Conservation (phyloP, 2,888 invertebrate species). For the Ophion ventricosus region DNA sequence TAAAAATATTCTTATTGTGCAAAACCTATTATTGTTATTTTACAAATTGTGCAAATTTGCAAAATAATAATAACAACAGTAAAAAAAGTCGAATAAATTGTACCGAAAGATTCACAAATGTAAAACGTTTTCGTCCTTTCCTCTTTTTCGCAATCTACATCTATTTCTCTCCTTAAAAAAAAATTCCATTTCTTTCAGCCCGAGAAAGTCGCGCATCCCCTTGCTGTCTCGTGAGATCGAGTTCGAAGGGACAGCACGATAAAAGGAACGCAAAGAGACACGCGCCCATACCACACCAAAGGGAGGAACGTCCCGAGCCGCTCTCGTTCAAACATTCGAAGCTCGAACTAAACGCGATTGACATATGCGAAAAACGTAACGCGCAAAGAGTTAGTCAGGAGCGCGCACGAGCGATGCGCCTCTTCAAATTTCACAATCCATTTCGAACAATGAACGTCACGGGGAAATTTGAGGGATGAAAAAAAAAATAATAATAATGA, state of each 20-base stretch:
- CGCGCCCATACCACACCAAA: slow-evolving; percentile 22
- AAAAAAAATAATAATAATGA: slow-evolving; percentile 53
- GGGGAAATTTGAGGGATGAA: slow-evolving; percentile 66
- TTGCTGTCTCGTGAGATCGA: slow-evolving; percentile 23
- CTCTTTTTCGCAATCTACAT: no score
- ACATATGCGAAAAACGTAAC: slow-evolving; percentile 60
- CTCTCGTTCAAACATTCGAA: slow-evolving; percentile 15
- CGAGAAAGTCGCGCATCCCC: neutral
- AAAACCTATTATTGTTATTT: no score
- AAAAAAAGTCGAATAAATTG: no score
- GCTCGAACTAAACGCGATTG: slow-evolving; percentile 21
- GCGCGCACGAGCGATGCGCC: slow-evolving; percentile 61
- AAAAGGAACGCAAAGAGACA: slow-evolving; percentile 36
- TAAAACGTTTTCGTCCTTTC: no score
- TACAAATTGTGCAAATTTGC: no score
- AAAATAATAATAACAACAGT: no score
- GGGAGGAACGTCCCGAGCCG: slow-evolving; percentile 27
- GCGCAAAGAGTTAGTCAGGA: slow-evolving; percentile 31
- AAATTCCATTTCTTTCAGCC: no score
- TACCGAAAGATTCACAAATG: no score
- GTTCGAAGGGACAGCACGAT: slow-evolving; percentile 29
- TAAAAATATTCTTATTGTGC: no score
- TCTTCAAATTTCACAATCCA: slow-evolving; percentile 76
- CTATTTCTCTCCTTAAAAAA: no score
- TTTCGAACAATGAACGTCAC: slow-evolving; percentile 71